Base-by-base conservation (phyloP, 2,797 vertebrate genomes). In the Pogoniulus pusillus region DNA sequence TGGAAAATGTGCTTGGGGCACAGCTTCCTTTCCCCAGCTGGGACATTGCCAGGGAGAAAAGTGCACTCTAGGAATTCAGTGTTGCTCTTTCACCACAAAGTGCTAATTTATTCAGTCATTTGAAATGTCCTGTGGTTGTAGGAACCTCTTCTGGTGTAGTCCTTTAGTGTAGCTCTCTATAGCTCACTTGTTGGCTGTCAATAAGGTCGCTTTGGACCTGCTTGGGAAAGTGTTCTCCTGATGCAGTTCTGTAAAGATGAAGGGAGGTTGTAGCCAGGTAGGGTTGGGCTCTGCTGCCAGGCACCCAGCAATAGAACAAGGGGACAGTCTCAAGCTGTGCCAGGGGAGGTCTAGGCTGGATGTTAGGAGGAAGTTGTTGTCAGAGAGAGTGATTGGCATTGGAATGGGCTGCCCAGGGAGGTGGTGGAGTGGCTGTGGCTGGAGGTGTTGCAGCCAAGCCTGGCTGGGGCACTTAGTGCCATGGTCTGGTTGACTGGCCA, bases 41-140 rank as follows among this genome's bases (percentile, higher is more conserved):
- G 63, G 71, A 73, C n/a, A 7, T 34, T 89, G 68, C 57, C 3
- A 62, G 6, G 43, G 51, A 19, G 4, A 73, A 73, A 63, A 83
- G 39, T 54, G 80, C 43, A 18, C n/a, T 94, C 73, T 47, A 92
- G 82, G 80, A 93, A 89, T 64, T 85, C 20, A 66, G 14, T 10
- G 0, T 70, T 85, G 26, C 49, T 85, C 53, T 85, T 93, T 43
- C 20, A 82, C 80, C 71, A 74, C 82, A 64, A 81, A 84, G 49
- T 81, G 62, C 74, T 70, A 60, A 84, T 89, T 91, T 91, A 82
- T 83, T 89, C n/a, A 84, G 29, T 63, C 64, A 47, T 47, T 64
- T 72, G n/a, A 66, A 53, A 37, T 55, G 34, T 49, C 15, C 12
- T 75, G 19, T 90, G 89, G 58, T 70, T 87, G 35, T 63, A 66